These are phyloP conservation scores for Psittacula cyanocephala DNA, from an alignment of 2,113 vertebrate species.

Conservation along the genomic window DNA sequence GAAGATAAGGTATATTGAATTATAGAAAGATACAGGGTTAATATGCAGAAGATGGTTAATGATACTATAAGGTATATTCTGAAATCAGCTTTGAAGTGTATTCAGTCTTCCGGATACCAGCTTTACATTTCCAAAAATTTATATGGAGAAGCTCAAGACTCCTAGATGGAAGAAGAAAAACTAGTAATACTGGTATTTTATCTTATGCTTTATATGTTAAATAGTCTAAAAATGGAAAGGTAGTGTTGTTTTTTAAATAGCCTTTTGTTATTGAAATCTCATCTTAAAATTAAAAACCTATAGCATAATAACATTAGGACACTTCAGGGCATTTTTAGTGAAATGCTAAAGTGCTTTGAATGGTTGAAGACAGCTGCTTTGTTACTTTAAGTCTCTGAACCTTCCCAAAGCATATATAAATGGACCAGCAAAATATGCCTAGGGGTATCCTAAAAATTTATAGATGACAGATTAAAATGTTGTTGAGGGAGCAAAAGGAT, in stretches of 20 bases:
- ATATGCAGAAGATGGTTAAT: neutral
- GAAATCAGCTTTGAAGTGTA: neutral
- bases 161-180: neutral
- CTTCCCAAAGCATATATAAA: conserved; percentile 1
- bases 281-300: conserved; percentile 38
- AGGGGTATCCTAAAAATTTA: conserved; percentile 23
- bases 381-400: neutral
- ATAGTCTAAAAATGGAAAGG: neutral
- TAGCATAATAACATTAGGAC: conserved; percentile 20
- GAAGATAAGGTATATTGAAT: neutral
- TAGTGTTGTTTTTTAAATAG: neutral
- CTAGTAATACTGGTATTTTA: neutral
- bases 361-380: conserved; percentile 14
- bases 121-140: neutral
- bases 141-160: neutral
- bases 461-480: conserved; percentile 42
- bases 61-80: neutral
- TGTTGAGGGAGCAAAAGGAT: conserved; percentile 15
- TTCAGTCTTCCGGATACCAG: neutral
- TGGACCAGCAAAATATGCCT: conserved; percentile 21
- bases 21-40: neutral
- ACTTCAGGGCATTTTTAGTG: conserved; percentile 35
- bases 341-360: conserved; percentile 27
- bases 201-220: neutral
- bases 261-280: neutral